Conservation (phyloP, 2,797 vertebrate genomes). For the Poecilia gillii region DNA sequence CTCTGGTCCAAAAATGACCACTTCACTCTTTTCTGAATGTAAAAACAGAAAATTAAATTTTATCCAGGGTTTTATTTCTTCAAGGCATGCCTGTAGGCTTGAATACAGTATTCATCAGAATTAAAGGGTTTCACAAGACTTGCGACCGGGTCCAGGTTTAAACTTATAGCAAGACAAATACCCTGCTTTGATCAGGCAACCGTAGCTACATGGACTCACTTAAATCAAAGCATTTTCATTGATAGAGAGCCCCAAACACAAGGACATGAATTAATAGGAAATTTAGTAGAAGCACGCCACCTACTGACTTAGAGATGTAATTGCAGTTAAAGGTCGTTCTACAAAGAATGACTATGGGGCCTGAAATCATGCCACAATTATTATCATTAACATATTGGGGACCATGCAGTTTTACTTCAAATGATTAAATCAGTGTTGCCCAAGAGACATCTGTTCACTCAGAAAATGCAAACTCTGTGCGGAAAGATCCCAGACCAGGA, state of each 20-base stretch:
- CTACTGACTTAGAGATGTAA: not conserved
- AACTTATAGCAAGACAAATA: not conserved
- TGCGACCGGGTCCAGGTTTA: not conserved
- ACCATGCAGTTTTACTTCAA: not conserved
- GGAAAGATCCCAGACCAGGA: not conserved
- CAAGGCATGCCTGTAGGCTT: not conserved
- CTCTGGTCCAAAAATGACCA: not conserved
- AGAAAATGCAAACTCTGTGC: not conserved
- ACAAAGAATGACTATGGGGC: not conserved
- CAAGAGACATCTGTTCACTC: no score
- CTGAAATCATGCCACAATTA: not conserved
- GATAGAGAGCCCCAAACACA: not conserved
- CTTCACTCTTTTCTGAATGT: not conserved
- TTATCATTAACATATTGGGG: not conserved
- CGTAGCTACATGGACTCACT: not conserved
- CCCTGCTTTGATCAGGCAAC: not conserved
- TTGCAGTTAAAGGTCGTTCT: not conserved
- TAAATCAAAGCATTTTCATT: not conserved
- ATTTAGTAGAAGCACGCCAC: not conserved
- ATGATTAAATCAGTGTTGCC: not conserved
- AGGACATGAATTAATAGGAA: not conserved
- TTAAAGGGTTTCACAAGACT: not conserved
- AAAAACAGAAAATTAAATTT: not conserved
- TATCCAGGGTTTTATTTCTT: not conserved
- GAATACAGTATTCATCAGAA: no score